Conservation (phyloP, 2,797 vertebrate species). For the Apogon hyalosoma region DNA sequence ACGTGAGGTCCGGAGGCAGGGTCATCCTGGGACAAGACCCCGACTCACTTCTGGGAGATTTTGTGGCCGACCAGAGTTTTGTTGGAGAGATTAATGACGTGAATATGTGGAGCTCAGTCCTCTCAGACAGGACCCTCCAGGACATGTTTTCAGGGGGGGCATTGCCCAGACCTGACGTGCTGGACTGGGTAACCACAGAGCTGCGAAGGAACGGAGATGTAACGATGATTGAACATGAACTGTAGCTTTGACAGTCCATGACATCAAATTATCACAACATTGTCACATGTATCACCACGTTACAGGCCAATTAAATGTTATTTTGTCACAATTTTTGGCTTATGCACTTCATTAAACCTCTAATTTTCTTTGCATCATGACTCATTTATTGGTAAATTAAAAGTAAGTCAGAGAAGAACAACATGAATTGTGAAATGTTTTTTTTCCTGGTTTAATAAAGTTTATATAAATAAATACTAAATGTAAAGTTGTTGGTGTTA, state of each 20-base stretch:
- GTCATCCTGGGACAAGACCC: constrained; percentile 76
- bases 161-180: fast-evolving
- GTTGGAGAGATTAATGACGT: constrained; percentile 71
- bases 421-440: too few species aligned
- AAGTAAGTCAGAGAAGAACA: too few species aligned
- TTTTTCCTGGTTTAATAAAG: too few species aligned
- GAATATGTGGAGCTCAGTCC: constrained; percentile 62
- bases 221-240: fast-evolving
- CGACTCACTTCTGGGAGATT: constrained; percentile 20
- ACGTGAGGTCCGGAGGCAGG: fast-evolving
- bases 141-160: fast-evolving
- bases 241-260: constrained; percentile 1
- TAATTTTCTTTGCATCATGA: too few species aligned
- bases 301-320: background rate
- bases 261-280: too few species aligned
- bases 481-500: too few species aligned
- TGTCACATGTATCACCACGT: too few species aligned
- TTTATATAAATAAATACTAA: too few species aligned
- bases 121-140: background rate
- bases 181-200: constrained; percentile 49
- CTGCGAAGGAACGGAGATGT: fast-evolving
- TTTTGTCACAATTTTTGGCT: too few species aligned
- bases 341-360: too few species aligned
- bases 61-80: constrained; percentile 47
- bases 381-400: too few species aligned